Evolutionary conservation across 2,888 invertebrate genomes (phyloP), one percentile per base, ranked within the genome.

Genomic region (Stenotaenia linearis): DNA sequence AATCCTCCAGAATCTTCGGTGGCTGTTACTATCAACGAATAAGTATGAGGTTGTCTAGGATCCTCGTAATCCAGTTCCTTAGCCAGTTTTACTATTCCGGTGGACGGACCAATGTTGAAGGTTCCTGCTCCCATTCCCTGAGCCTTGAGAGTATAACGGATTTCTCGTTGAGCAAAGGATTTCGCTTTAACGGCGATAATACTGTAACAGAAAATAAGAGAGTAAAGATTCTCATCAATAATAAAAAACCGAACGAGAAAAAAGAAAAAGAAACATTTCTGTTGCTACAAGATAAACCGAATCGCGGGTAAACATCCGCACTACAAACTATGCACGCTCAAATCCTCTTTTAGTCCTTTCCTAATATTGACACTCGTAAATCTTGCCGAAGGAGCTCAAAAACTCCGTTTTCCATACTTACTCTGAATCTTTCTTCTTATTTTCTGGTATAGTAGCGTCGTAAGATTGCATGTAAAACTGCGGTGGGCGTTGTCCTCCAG

Each of bases 1-100:
- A 97, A 96, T 80, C 97, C 97, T 78, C 97, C 97, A n/a, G 96
- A 96, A 87, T 97, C 97, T 87, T 98, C 98, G 0, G 97, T 97
- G 30, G 97, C 97, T 2, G 95, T 96, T 78, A 97, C 96, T 82
- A 94, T 84, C 82, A 98, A 88, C 7, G 95, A 94, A 86, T 97
- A 98, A 81, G 95, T 93, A 84, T 96, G 96, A 0, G 97, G 96
- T 85, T 97, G 97, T 77, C 96, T 89, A 82, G 96, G 89, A 87
- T 98, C 97, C 88, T 99, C 98, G 85, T 96, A 98, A 88, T 99
- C 98, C 84, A 99, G 88, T 87, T 95, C 95, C 86, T 97, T 96
- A 12, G 96, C 95, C 83, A 98, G 88, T 87, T 97, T 97, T 23
- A 99, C 96, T 84, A 97, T 95, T 79, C 98, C 97, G 40, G 95